These are phyloP conservation scores for Pithecia hirsuta DNA, from an alignment of 2,797 vertebrate species.

Conservation along the genomic window DNA sequence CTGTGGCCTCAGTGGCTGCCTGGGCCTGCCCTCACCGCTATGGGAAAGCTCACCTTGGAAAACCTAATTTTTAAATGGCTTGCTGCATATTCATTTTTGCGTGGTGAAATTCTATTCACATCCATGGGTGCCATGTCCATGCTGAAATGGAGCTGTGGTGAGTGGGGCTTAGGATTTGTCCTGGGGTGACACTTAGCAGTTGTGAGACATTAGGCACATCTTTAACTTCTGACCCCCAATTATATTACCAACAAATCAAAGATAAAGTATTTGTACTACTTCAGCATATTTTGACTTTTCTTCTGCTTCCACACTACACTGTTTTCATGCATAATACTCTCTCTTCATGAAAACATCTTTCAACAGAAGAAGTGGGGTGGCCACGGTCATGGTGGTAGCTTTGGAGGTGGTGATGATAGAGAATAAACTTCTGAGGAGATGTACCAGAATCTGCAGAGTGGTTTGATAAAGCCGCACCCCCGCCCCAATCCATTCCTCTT, in stretches of 20 bases:
- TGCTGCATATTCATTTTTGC: slow-evolving; percentile 1
- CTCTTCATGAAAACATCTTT: not conserved
- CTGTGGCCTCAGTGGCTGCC: not conserved
- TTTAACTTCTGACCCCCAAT: not conserved
- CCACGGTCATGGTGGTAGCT: not conserved
- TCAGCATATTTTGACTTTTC: not conserved
- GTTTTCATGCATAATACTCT: not conserved
- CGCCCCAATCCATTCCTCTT: not conserved
- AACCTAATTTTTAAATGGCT: not conserved
- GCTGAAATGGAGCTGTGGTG: not conserved
- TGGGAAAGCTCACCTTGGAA: not conserved
- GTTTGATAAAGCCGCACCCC: not conserved
- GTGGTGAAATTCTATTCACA: not conserved
- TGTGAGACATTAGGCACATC: not conserved
- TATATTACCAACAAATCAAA: not conserved
- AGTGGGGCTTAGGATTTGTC: not conserved
- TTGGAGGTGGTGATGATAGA: not conserved
- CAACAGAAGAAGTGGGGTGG: not conserved
- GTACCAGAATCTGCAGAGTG: not conserved
- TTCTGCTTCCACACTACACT: not conserved
- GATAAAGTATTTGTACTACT: not conserved
- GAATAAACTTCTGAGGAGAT: not conserved
- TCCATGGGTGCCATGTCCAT: not conserved
- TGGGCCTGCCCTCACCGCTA: not conserved
- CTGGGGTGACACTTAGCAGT: not conserved